These are phyloP conservation scores for Sinopyrophorus schimmeli DNA, from an alignment of 2,888 invertebrate species.

Conservation along the genomic window DNA sequence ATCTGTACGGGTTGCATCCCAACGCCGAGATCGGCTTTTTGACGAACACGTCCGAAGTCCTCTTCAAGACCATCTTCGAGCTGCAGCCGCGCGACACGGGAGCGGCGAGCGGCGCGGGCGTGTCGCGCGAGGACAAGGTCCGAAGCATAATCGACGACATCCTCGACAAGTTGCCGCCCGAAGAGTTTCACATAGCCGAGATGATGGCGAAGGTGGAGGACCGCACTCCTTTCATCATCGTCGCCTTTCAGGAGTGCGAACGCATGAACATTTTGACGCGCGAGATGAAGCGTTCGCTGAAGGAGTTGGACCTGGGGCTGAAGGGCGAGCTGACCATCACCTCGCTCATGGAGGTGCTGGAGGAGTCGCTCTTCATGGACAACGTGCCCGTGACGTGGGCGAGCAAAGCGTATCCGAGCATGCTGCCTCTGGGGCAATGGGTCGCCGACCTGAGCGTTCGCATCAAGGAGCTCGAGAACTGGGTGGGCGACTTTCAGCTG, in stretches of 20 bases:
- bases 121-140: constrained; percentile 81
- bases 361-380: constrained; percentile 86
- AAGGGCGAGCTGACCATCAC: constrained; percentile 95
- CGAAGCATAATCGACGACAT: constrained; percentile 81
- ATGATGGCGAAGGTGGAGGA: constrained; percentile 87
- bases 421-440: constrained; percentile 82
- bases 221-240: constrained; percentile 87
- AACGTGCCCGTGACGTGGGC: constrained; percentile 86
- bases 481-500: constrained; percentile 86
- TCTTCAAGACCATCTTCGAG: constrained; percentile 85
- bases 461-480: constrained; percentile 79
- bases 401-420: constrained; percentile 85
- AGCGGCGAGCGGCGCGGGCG: constrained; percentile 67
- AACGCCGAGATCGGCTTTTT: constrained; percentile 95
- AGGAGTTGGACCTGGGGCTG: constrained; percentile 84
- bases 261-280: constrained; percentile 87
- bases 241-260: constrained; percentile 92
- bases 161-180: constrained; percentile 84
- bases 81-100: constrained; percentile 86
- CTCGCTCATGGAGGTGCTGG: constrained; percentile 85
- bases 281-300: constrained; percentile 79
- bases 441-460: constrained; percentile 82
- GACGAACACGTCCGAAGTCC: constrained; percentile 80
- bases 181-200: constrained; percentile 84
- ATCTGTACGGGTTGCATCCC: constrained; percentile 89